A percentile compares a stretch with the other conserved stretches of the same genome.
Evolutionary conservation across 2,113 vertebrate genomes (phyloP).

Genomic region (Scartelaos histophorus): DNA sequence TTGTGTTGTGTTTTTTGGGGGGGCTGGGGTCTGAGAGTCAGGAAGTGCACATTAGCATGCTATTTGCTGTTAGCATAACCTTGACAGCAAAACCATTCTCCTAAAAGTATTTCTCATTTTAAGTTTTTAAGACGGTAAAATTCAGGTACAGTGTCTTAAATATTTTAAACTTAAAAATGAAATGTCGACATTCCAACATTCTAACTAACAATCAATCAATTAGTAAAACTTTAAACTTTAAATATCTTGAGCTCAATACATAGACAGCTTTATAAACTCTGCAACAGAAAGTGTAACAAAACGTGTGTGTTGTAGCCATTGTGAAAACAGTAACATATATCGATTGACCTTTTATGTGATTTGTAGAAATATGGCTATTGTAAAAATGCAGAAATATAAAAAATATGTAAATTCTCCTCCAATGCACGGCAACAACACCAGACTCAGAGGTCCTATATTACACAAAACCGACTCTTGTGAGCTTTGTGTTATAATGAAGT

Average conservation of each 20-base stretch:
- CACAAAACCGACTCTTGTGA: too few relatives aligned
- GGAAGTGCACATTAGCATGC: too few relatives aligned
- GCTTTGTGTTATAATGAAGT: too few relatives aligned
- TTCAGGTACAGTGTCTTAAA: background rate
- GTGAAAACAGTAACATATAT: background rate
- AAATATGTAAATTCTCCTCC: background rate
- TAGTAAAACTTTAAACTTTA: background rate
- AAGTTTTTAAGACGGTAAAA: too few relatives aligned
- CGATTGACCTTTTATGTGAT: background rate
- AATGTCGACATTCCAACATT: background rate
- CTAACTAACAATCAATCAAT: background rate
- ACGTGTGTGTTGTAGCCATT: background rate
- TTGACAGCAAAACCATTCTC: too few relatives aligned
- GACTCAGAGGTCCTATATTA: background rate
- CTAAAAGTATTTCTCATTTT: too few relatives aligned
- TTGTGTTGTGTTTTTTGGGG: too few relatives aligned
- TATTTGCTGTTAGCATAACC: too few relatives aligned
- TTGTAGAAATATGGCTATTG: background rate
- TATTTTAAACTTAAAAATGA: background rate
- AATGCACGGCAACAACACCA: background rate
- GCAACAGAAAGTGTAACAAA: background rate
- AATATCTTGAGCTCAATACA: background rate
- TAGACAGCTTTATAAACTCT: background rate
- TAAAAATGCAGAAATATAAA: background rate
- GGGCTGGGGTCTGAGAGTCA: too few relatives aligned